These are phyloP conservation scores for Chelonia mydas DNA, from an alignment of 2,797 vertebrate species.

Conservation along the genomic window DNA sequence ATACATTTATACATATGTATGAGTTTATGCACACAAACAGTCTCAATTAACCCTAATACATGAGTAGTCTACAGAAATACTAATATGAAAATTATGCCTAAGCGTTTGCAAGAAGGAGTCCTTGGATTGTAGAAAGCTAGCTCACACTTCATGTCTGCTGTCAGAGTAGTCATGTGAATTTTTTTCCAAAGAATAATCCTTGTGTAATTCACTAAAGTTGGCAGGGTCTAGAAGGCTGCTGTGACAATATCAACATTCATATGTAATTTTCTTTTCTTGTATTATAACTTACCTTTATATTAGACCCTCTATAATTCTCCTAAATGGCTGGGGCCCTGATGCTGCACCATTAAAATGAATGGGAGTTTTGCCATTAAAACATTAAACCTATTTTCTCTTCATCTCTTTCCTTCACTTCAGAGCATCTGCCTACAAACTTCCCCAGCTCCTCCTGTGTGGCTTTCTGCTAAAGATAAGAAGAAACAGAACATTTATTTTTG, in stretches of 20 bases:
- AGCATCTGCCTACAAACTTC: not conserved
- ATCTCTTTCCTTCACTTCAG: not conserved
- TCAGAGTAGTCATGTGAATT: not conserved
- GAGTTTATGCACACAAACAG: not conserved
- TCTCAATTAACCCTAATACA: no score
- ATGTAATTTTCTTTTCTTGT: not conserved
- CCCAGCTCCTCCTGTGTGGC: not conserved
- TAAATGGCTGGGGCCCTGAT: not conserved
- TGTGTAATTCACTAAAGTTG: not conserved
- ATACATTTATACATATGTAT: not conserved
- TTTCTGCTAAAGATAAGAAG: not conserved
- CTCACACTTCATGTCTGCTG: not conserved
- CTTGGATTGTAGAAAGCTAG: not conserved
- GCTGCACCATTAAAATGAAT: not conserved
- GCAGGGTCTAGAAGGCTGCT: not conserved
- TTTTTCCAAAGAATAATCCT: not conserved
- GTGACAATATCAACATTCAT: not conserved
- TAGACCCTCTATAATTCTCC: not conserved
- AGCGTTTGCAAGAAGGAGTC: not conserved
- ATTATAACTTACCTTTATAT: not conserved
- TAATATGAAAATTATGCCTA: not conserved
- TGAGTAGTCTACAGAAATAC: no score
- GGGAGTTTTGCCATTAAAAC: not conserved
- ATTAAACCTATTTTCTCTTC: not conserved
- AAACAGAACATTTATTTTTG: not conserved